Percentiles rank a stretch among this genome's conserved stretches.
Conservation (phyloP, 2,113 vertebrate species). For the Hypocryptadius cinnamomeus region DNA sequence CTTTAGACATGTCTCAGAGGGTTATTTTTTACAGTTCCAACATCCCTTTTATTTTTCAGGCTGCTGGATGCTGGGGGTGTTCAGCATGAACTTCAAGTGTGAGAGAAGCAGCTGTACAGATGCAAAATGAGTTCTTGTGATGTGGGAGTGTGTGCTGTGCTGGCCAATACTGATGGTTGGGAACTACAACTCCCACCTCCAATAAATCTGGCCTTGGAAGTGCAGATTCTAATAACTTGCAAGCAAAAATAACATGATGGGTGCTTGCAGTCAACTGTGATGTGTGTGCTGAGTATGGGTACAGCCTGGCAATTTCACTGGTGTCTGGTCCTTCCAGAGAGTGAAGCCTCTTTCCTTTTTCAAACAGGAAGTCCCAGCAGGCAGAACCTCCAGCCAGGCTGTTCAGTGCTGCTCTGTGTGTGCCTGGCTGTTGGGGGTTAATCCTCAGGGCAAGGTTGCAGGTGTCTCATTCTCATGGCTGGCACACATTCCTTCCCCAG, state of each 20-base stretch:
- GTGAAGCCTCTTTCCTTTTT: neutral
- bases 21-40: neutral
- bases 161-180: neutral
- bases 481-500: neutral
- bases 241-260: neutral
- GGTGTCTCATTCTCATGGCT: neutral
- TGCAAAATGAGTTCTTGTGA: neutral
- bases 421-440: accelerated
- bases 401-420: accelerated
- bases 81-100: neutral
- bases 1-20: neutral
- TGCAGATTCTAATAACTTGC: neutral
- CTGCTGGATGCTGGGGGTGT: neutral
- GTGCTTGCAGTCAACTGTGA: neutral
- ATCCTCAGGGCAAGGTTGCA: neutral
- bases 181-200: neutral
- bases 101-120: neutral
- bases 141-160: neutral
- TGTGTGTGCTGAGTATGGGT: neutral
- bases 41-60: neutral
- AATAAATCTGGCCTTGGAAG: neutral
- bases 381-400: neutral
- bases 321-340: neutral
- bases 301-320: neutral
- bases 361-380: accelerated